Percentiles rank a stretch among this genome's conserved stretches.
These are phyloP conservation scores for Nomada flava DNA, from an alignment of 2,888 invertebrate genomes.

Conservation along the genomic window DNA sequence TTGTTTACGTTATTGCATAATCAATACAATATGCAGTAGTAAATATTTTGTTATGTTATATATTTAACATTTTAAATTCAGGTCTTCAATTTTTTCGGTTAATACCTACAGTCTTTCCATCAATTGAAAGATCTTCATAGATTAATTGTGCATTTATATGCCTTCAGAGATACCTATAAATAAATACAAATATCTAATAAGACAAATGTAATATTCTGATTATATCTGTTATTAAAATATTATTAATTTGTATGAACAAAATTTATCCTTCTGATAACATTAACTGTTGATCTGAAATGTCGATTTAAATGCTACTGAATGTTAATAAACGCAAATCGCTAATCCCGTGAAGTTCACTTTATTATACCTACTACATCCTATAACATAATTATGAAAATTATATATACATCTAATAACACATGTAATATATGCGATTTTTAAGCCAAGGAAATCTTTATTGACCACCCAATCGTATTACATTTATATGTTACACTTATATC, in stretches of 20 bases:
- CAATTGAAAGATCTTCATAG: constrained; percentile 43
- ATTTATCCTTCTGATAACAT: constrained; percentile 66
- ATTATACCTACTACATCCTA: constrained; percentile 29
- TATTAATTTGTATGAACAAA: constrained; percentile 67
- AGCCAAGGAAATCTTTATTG: constrained; percentile 77
- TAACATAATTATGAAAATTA: neutral
- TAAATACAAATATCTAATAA: constrained; percentile 58
- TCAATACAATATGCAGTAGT: constrained; percentile 13
- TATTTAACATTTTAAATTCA: constrained; percentile 52
- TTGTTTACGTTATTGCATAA: constrained; percentile 35
- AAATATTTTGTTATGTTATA: constrained; percentile 50
- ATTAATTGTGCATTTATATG: constrained; percentile 63
- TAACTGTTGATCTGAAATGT: constrained; percentile 58
- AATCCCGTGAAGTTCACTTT: constrained; percentile 35
- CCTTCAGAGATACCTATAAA: constrained; percentile 61
- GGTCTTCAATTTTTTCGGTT: constrained; percentile 61
- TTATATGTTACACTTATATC: constrained; percentile 74
- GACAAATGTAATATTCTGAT: constrained; percentile 59
- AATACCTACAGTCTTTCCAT: constrained; percentile 41
- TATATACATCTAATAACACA: neutral
- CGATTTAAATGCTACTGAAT: constrained; percentile 55
- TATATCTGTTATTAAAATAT: constrained; percentile 68
- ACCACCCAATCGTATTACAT: constrained; percentile 76
- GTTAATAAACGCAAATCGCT: constrained; percentile 64
- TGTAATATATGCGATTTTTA: constrained; percentile 26